Conservation (phyloP, 2,797 vertebrate species). For the Allobates femoralis region DNA sequence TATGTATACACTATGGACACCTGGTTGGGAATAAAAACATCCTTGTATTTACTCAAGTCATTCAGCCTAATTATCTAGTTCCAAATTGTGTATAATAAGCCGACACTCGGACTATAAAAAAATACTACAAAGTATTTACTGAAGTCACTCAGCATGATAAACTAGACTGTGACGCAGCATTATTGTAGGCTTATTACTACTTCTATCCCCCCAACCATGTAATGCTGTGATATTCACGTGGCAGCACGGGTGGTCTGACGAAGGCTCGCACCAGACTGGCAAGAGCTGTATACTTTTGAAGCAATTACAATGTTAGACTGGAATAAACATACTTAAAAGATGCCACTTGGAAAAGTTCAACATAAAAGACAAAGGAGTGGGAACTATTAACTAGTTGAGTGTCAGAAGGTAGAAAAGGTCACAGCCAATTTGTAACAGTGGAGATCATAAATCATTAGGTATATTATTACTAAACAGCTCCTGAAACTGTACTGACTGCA, state of each 20-base stretch:
- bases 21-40: conserved; percentile 7
- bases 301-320: conserved; percentile 61
- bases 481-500: conserved; percentile 3
- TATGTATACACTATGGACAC: conserved; percentile 28
- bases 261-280: conserved; percentile 15
- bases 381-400: conserved; percentile 36
- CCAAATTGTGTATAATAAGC: conserved; percentile 57
- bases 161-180: conserved; percentile 5
- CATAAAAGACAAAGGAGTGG: conserved; percentile 13
- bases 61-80: conserved; percentile 52
- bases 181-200: background rate
- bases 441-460: conserved; percentile 34
- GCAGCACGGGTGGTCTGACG: conserved; percentile 58
- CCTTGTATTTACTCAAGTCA: conserved; percentile 44
- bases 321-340: conserved; percentile 60
- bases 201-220: conserved; percentile 17
- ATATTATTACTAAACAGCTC: conserved; percentile 7
- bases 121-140: conserved; percentile 52
- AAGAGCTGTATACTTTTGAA: conserved; percentile 54
- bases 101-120: conserved; percentile 38
- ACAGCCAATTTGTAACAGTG: conserved; percentile 30
- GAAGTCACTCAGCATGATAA: conserved; percentile 47
- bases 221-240: conserved; percentile 29
- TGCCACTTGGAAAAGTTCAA: conserved; percentile 53
- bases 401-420: conserved; percentile 39